Evolutionary conservation across 2,888 invertebrate genomes (phyloP), one percentile per base, ranked within the genome.

Genomic region (Tholera decimalis): DNA sequence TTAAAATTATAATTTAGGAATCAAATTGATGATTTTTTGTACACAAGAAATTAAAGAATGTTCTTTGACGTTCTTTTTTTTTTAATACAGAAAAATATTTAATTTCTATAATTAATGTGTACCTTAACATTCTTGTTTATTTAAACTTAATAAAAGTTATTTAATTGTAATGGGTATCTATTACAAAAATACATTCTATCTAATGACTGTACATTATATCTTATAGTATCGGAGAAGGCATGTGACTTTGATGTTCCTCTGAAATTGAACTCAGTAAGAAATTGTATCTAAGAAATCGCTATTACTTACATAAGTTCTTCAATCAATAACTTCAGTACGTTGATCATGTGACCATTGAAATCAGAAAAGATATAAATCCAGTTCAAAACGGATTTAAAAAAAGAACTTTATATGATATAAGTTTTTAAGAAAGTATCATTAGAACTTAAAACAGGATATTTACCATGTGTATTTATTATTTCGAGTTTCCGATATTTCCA

Each of bases 1-100:
- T n/a, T n/a, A n/a, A n/a, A n/a, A n/a, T n/a, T n/a, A n/a, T n/a
- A n/a, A n/a, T n/a, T n/a, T n/a, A n/a, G n/a, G n/a, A n/a, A n/a
- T n/a, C n/a, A n/a, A n/a, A n/a, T n/a, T n/a, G n/a, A n/a, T n/a
- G n/a, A n/a, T n/a, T n/a, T n/a, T n/a, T n/a, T n/a, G n/a, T n/a
- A n/a, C n/a, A n/a, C n/a, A n/a, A n/a, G n/a, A n/a, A n/a, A n/a
- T n/a, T n/a, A n/a, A n/a, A n/a, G n/a, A n/a, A n/a, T n/a, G n/a
- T n/a, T n/a, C n/a, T n/a, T n/a, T n/a, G n/a, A n/a, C n/a, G n/a
- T n/a, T n/a, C n/a, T n/a, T n/a, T n/a, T n/a, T n/a, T n/a, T n/a
- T n/a, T n/a, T n/a, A 63, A 51, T 76, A 60, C 57, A 55, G 63
- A 73, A 77, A 72, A 59, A 74, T 77, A 77, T 58, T 59, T 75